Base-by-base conservation (phyloP, 1,140 invertebrate species). In the Aleiodes sp. region DNA sequence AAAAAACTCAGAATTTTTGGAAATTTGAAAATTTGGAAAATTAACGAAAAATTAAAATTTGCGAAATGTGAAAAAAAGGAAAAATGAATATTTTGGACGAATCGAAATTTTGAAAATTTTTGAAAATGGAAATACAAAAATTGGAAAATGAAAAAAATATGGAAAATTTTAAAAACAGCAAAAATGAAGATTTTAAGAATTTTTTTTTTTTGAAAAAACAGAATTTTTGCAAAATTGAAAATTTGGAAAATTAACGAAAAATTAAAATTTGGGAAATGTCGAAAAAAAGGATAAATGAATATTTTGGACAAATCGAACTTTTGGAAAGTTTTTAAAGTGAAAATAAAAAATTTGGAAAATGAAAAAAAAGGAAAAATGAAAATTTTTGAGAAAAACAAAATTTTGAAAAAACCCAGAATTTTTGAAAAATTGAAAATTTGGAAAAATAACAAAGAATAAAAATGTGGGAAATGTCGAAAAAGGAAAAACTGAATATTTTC, bases 31-130 rank as follows among this genome's bases (percentile, higher is more conserved):
- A 66, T 31, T 33, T 35, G 14, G 43, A 66, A 56, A 19, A 33
- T 37, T 28, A 63, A 24, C 6, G 14, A 19, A 66, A 26, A 66
- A 57, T 35, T 35, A 35, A 35, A 35, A 35, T 35, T 35, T 35
- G 4, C 31, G 10, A 66, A 72, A 71, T 70, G 43, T 14, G 35
- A 19, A 64, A 72, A 74, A 70, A 70, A 68, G 24, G 29, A 52
- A 29, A 9, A 21, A 6, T 10, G 31, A 6, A 35, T 6, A 35
- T 6, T 35, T 35, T 35, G 4, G 31, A 35, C 4, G 10, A 35
- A 6, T 35, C 10, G 31, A 35, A 35, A 35, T 35, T 35, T 35
- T 35, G 31, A 35, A 35, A 35, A 10, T 35, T 35, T 35, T 35
- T 4, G 31, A 35, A 35, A 35, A 35, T 35, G n/a, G n/a, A n/a